Base-by-base conservation (phyloP, 2,113 vertebrate genomes). In the Protobothrops flavoviridis region DNA sequence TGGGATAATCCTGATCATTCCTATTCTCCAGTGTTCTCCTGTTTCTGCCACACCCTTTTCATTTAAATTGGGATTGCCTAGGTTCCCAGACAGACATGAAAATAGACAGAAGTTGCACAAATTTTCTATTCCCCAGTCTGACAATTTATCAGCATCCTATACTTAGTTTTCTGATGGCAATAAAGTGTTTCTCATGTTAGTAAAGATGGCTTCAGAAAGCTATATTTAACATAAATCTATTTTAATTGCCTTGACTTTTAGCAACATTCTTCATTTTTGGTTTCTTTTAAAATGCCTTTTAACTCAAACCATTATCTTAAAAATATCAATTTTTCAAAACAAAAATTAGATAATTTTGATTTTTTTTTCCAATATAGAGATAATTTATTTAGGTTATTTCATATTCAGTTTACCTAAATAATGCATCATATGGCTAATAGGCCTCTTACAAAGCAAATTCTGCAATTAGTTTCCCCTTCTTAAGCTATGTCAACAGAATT, bases 151-250 rank as follows among this genome's bases (percentile, higher is more conserved):
- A 33, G 53, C 29, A n/a, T 96, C 55, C 91, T 94, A 13, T 89
- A 94, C 93, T 93, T 94, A 93, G 94, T n/a, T 2, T 96, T 9
- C 23, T 53, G 52, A 93, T 88, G 91, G 93, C 61, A 93, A 23
- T 92, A 59, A 39, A 87, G n/a, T 69, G 15, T 94, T 97, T 97
- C 94, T 96, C 95, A 96, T 24, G 74, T 94, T 91, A 10, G 39
- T 95, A 92, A 92, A 93, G 92, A 96, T 94, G 93, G 92, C 96
- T 85, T 96, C 89, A 93, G 56, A 92, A 97, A 94, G 56, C 94
- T 95, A 81, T 61, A 20, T 24, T 95, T 92, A 94, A 95, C 29
- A 90, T 33, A 64, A 10, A 56, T 81, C 57, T 96, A 95, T 96
- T 96, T 89, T 50, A 94, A 93, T 12, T 53, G 74, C 15, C 33